Evolutionary conservation across 2,888 invertebrate species (phyloP), one percentile per base, ranked within the genome.

Genomic region (Oxystoma pomonae): DNA sequence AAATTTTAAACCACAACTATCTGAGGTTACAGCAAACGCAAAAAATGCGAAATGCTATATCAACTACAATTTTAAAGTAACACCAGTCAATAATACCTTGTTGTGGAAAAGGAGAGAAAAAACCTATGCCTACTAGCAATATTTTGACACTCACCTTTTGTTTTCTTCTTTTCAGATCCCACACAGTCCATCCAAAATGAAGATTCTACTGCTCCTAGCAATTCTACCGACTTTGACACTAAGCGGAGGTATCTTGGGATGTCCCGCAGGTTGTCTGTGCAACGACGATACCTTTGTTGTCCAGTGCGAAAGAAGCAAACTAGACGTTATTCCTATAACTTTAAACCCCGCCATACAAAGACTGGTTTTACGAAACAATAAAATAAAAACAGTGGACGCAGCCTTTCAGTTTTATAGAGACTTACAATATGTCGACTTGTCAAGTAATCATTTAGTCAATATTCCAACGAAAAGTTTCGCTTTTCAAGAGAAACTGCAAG

Each of bases 271-370:
- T 70, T 96, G 96, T 81, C 86, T 84, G 78, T 96, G 96, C 83
- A 91, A 95, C 81, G 95, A 96, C 76, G 93, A 93, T 69, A 93
- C 90, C 9, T 86, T 92, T 70, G 90, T 91, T 63, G 95, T 94
- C 58, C 88, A 89, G 70, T 96, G 95, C 81, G 89, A 92, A 72
- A 90, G 89, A 76, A 92, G 92, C 75, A 90, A 90, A 70, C 84
- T 96, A 66, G 94, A 94, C 81, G 92, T 94, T 61, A 86, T 96
- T 66, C 95, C 95, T 66, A 95, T 95, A 74, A 92, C 94, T 1
- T 83, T 96, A 68, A 96, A 96, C 82, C 96, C 96, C 52, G 91
- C 92, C 73, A 92, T 94, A 68, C 91, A 92, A 77, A 85, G 92
- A 61, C 86, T 94, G 73, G 90, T 92, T 71, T 86, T 94, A 67